These are phyloP conservation scores for Thecophora atra DNA, from an alignment of 2,888 invertebrate species.

Conservation along the genomic window DNA sequence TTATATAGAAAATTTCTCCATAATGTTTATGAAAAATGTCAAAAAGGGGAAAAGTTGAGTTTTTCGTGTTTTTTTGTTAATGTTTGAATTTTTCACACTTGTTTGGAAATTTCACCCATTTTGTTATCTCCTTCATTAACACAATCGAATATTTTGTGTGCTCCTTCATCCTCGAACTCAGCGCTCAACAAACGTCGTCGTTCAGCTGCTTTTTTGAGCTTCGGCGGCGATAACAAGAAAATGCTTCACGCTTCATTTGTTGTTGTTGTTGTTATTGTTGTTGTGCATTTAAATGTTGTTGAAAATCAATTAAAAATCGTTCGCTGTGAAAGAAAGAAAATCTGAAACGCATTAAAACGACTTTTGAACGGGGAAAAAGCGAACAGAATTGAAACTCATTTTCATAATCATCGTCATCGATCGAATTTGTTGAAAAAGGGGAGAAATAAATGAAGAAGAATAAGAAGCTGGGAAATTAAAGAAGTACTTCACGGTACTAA, in stretches of 20 bases:
- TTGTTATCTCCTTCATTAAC: background rate
- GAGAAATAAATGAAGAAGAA: background rate
- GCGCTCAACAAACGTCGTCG: background rate
- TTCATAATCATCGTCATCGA: background rate
- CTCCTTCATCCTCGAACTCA: background rate
- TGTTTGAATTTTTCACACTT: slow-evolving; percentile 2
- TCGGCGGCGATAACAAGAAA: slow-evolving; percentile 39
- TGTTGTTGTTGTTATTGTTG: slow-evolving; percentile 16
- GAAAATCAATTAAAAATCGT: slow-evolving; percentile 32
- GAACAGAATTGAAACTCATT: slow-evolving; percentile 1
- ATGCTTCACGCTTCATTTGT: slow-evolving; percentile 44
- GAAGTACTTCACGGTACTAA: no score
- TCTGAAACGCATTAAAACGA: no score
- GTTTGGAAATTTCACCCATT: background rate
- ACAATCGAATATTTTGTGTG: background rate
- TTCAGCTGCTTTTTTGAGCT: background rate
- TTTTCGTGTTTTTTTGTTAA: background rate
- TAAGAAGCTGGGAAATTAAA: no score
- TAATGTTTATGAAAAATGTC: background rate
- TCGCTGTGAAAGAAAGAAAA: slow-evolving; percentile 3
- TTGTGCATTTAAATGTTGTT: slow-evolving; percentile 22
- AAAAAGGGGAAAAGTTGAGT: background rate
- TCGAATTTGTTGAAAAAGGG: background rate
- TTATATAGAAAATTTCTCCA: no score
- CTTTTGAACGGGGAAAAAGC: background rate